Conservation (phyloP, 2,797 vertebrate genomes). For the Rhabdophis nuchalis region DNA sequence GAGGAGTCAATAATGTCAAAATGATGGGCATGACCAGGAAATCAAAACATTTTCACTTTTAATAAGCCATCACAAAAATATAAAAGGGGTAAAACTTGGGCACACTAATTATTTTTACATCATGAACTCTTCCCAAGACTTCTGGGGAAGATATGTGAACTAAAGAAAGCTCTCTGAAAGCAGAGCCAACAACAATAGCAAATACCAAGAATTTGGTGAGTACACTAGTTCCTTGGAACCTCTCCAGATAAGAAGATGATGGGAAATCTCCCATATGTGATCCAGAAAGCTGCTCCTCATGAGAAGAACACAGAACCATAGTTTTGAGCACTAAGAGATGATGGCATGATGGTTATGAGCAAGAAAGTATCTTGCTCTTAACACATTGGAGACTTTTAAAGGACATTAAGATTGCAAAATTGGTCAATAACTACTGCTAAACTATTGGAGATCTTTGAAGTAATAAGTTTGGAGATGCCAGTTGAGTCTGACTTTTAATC, state of each 20-base stretch:
- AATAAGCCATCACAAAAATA: not conserved
- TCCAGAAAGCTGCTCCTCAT: not conserved
- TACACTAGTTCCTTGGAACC: not conserved
- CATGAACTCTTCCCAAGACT: not conserved
- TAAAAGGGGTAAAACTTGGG: not conserved
- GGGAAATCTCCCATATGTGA: not conserved
- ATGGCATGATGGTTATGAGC: not conserved
- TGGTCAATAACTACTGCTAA: not conserved
- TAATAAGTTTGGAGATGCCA: not conserved
- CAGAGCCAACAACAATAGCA: not conserved
- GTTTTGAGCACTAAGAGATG: not conserved
- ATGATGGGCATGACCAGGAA: not conserved
- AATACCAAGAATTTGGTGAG: not conserved
- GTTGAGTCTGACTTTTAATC: not conserved
- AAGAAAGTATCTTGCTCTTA: not conserved
- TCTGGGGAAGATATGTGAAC: not conserved
- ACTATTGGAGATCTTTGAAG: not conserved
- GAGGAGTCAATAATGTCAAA: not conserved
- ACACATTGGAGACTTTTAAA: not conserved
- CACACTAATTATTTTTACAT: not conserved
- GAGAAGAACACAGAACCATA: not conserved
- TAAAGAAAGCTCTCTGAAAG: not conserved
- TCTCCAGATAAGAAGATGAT: not conserved
- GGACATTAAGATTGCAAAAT: not conserved
- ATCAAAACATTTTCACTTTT: not conserved